These are phyloP conservation scores for Urosaurus nigricauda DNA, from an alignment of 2,797 vertebrate genomes.

Conservation along the genomic window DNA sequence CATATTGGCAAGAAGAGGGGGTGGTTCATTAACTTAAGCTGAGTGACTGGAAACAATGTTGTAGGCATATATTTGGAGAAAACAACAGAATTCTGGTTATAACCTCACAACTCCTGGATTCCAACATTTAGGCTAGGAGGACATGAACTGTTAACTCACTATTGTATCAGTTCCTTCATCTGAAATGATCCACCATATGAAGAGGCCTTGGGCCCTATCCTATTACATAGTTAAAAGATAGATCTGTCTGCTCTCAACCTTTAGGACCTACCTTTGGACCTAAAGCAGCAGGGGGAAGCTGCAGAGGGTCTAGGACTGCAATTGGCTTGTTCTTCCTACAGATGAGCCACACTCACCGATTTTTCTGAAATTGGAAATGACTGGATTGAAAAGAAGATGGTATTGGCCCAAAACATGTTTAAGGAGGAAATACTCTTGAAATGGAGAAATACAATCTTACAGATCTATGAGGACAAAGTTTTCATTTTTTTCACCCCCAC, in stretches of 20 bases:
- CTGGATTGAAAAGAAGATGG: too few species aligned
- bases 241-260: background rate
- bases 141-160: background rate
- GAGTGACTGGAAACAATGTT: conserved; percentile 41
- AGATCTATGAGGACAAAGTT: too few species aligned
- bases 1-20: conserved; percentile 25
- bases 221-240: background rate
- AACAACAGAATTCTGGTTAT: conserved; percentile 23
- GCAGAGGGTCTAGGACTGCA: too few species aligned
- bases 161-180: background rate
- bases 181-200: background rate
- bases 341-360: too few species aligned
- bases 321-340: too few species aligned
- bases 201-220: background rate
- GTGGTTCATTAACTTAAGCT: background rate
- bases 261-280: too few species aligned
- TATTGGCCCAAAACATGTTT: too few species aligned
- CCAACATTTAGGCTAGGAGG: conserved; percentile 4
- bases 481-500: too few species aligned
- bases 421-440: too few species aligned
- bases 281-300: background rate
- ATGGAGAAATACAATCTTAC: too few species aligned
- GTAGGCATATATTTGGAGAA: conserved; percentile 59
- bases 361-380: too few species aligned
- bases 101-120: conserved; percentile 19